Base-by-base conservation (phyloP, 2,888 invertebrate genomes). In the Mellilla xanthometata region DNA sequence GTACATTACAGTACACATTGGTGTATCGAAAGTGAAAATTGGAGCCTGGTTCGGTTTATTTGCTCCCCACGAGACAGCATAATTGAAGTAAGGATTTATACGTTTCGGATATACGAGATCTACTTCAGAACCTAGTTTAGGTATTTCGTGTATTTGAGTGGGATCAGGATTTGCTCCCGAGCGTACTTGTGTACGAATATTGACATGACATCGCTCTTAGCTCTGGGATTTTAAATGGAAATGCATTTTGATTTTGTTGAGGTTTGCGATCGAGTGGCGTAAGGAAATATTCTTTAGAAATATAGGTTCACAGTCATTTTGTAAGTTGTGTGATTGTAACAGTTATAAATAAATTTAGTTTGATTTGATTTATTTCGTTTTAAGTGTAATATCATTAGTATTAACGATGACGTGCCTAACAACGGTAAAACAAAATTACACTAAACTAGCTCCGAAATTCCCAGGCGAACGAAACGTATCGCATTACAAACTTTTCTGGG, bases 41-140 rank as follows among this genome's bases (percentile, higher is more conserved):
- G 74, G 68, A 71, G 65, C 72, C 70, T 72, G 74, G 74, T 77
- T 79, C 70, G 81, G 76, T 81, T 76, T 82, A 79, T 81, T 82
- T 79, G 72, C 72, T 73, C 65, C 71, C 71, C 68, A 56, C 71
- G 76, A 76, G 80, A 80, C 76, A 75, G 68, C 75, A 81, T 83
- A 84, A 86, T 84, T 86, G 81, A 83, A 86, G 77, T 73, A 76
- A 78, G 80, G 80, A 84, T 85, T 84, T 81, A 86, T 84, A 75
- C 69, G 73, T 76, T 77, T 73, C 76, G 72, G 74, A 80, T 78
- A 72, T 79, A 30, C 19, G 67, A 70, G 70, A 72, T 71, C 66
- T 72, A 67, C 70, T 70, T 67, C 60, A 55, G 64, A 58, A 36
- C 26, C 36, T 23, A 44, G 30, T 35, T 44, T 39, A 60, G 52